These are phyloP conservation scores for Propithecus deckenii DNA, from an alignment of 2,797 vertebrate genomes.

Conservation along the genomic window DNA sequence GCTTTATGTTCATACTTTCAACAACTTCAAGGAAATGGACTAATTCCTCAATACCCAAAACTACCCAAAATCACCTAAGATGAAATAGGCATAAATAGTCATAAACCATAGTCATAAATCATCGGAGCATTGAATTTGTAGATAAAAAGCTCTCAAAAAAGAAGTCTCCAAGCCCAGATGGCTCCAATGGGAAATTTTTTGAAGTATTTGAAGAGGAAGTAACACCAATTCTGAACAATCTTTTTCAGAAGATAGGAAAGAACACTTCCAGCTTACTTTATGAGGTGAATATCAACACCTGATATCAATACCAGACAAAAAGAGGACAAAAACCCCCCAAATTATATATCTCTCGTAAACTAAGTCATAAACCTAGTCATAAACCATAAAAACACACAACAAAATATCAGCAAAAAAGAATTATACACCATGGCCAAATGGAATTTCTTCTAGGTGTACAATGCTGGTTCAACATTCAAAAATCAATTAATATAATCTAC, in stretches of 20 bases:
- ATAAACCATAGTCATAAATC: background rate
- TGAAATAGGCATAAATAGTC: background rate
- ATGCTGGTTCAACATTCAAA: background rate
- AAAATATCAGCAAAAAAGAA: constrained; percentile 16
- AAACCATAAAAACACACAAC: background rate
- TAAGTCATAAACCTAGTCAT: background rate
- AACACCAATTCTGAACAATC: background rate
- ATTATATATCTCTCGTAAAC: background rate
- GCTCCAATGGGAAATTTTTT: background rate
- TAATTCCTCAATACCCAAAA: background rate
- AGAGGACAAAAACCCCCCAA: background rate
- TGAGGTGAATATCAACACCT: background rate
- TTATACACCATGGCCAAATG: background rate
- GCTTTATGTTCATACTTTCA: background rate
- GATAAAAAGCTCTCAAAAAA: background rate
- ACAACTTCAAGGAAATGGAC: background rate
- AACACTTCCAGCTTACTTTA: background rate
- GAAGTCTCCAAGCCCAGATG: background rate
- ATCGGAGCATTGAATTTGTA: background rate
- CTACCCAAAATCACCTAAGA: background rate
- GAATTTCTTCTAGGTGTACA: constrained; percentile 10
- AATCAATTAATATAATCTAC: background rate
- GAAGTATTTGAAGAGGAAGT: background rate
- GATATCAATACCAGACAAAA: background rate
- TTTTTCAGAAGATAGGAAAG: background rate